These are phyloP conservation scores for Cyprinodon tularosa DNA, from an alignment of 2,113 vertebrate species.

Conservation along the genomic window DNA sequence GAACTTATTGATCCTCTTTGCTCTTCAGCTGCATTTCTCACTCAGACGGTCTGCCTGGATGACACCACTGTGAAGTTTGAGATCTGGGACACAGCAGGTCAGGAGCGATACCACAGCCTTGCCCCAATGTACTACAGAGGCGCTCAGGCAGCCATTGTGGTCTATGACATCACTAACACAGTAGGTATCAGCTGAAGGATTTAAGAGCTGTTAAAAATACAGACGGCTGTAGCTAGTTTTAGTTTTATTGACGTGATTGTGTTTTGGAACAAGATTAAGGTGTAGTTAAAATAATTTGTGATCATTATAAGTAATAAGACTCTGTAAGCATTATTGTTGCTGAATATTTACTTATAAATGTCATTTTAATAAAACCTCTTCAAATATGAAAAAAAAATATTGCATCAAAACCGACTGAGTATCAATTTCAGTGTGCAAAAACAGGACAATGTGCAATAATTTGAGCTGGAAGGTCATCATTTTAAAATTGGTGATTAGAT, in stretches of 20 bases:
- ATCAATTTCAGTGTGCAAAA: too few relatives aligned
- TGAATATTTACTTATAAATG: too few relatives aligned
- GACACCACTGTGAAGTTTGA: conserved; percentile 98
- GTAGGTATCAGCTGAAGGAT: conserved; percentile 72
- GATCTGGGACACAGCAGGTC: conserved; percentile 97
- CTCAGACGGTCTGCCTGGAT: conserved; percentile 95
- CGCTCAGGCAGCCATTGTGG: conserved; percentile 94
- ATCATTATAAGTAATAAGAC: too few relatives aligned
- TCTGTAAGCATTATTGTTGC: background rate
- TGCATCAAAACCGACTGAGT: too few relatives aligned
- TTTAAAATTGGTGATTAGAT: background rate
- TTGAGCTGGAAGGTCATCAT: too few relatives aligned
- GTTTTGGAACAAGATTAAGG: background rate
- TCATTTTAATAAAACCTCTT: too few relatives aligned
- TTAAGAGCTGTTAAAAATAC: background rate
- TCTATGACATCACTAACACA: conserved; percentile 96
- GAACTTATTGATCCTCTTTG: background rate
- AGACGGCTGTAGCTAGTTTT: too few relatives aligned
- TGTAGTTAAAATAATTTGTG: fast-evolving
- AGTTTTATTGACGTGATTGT: background rate
- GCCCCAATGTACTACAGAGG: conserved; percentile 97
- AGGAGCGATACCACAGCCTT: conserved; percentile 96
- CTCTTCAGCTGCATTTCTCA: conserved; percentile 91
- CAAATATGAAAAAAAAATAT: too few relatives aligned
- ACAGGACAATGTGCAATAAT: too few relatives aligned